Conservation (phyloP, 2,888 invertebrate species). For the Limnephilus marmoratus region DNA sequence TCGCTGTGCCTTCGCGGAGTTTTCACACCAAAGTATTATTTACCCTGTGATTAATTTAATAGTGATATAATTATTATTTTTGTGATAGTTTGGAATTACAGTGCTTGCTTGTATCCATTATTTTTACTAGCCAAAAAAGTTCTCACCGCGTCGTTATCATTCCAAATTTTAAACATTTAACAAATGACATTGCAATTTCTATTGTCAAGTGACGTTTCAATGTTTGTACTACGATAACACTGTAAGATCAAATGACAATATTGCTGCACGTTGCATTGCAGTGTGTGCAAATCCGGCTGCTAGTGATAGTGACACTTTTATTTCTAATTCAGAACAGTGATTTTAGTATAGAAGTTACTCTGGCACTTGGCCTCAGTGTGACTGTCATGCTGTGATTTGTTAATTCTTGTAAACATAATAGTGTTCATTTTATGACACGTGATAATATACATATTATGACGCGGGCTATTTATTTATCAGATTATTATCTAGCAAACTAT, state of each 20-base stretch:
- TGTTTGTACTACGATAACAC: neutral
- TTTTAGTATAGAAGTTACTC: neutral
- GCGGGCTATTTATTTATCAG: neutral
- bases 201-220: neutral
- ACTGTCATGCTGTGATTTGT: neutral
- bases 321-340: neutral
- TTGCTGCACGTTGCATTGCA: neutral
- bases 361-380: neutral
- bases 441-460: neutral
- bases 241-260: conserved; percentile 35
- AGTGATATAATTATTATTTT: neutral
- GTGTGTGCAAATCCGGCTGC: neutral
- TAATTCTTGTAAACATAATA: neutral
- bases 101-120: neutral
- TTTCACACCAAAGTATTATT: neutral
- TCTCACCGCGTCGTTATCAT: neutral
- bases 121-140: neutral
- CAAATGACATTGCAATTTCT: neutral
- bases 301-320: neutral
- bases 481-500: neutral
- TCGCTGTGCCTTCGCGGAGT: neutral
- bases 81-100: neutral
- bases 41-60: neutral
- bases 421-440: no score
- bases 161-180: neutral